Evolutionary conservation across 2,888 invertebrate genomes (phyloP).

Genomic region (Acronicta leporina): DNA sequence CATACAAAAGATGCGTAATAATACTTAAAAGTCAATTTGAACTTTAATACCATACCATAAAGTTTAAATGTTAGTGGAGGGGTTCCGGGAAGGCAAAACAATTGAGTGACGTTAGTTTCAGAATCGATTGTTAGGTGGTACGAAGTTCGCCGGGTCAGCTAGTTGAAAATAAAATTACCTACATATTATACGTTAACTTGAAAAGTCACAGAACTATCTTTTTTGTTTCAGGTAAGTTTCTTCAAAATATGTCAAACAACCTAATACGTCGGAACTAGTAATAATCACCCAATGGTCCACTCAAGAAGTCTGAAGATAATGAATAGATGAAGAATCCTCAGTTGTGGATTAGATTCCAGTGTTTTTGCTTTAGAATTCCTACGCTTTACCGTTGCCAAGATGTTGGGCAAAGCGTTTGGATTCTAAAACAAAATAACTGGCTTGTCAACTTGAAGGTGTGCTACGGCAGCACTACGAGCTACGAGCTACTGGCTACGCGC

Average conservation of each 20-base stretch:
- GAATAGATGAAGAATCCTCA: slow-evolving; percentile 26
- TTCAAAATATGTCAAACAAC: neutral
- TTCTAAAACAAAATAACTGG: slow-evolving; percentile 94
- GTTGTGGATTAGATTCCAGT: slow-evolving; percentile 57
- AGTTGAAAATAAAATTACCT: neutral
- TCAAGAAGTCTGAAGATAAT: slow-evolving; percentile 17
- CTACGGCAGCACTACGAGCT: slow-evolving; percentile 55
- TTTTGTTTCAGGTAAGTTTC: slow-evolving; percentile 46
- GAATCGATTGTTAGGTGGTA: too few relatives aligned
- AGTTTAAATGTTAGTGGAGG: too few relatives aligned
- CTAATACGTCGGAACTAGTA: neutral
- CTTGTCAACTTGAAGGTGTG: slow-evolving; percentile 44
- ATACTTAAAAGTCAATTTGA: too few relatives aligned
- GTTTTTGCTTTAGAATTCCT: slow-evolving; percentile 97
- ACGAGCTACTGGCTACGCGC: slow-evolving; percentile 33
- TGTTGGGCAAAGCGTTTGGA: slow-evolving; percentile 98
- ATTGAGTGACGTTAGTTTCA: too few relatives aligned
- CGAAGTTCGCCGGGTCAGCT: too few relatives aligned
- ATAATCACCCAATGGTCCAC: slow-evolving; percentile 12
- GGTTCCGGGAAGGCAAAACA: too few relatives aligned
- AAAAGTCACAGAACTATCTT: too few relatives aligned
- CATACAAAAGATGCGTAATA: too few relatives aligned
- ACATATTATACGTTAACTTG: too few relatives aligned
- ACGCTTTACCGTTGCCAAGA: slow-evolving; percentile 96
- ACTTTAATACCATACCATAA: too few relatives aligned